Conservation (phyloP, 2,888 invertebrate species). For the Xestobium rufovillosum region DNA sequence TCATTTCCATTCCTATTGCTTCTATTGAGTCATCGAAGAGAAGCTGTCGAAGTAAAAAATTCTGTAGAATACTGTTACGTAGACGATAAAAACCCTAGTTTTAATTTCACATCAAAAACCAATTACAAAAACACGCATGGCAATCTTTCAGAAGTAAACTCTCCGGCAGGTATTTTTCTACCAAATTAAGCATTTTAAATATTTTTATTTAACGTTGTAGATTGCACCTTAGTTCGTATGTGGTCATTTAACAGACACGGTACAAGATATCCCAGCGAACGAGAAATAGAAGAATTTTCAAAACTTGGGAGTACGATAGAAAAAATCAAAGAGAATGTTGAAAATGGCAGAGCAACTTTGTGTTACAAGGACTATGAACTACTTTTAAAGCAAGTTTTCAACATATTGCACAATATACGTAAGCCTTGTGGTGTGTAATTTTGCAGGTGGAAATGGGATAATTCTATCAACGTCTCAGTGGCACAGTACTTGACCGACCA, state of each 20-base stretch:
- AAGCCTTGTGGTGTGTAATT: no score
- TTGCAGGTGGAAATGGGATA: constrained; percentile 2
- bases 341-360: not conserved
- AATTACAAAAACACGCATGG: no score
- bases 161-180: no score
- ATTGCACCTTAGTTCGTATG: not conserved
- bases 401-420: no score
- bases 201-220: not conserved
- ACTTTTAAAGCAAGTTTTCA: not conserved
- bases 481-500: not conserved
- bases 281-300: not conserved
- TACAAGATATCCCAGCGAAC: constrained; percentile 3
- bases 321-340: not conserved
- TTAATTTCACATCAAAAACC: no score
- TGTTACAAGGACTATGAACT: not conserved
- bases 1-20: no score
- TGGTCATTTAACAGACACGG: not conserved
- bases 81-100: no score
- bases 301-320: not conserved
- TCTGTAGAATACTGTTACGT: no score
- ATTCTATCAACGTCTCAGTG: not conserved
- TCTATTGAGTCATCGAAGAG: no score
- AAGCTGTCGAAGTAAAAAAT: no score
- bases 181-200: not conserved
- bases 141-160: no score